Percentiles rank a stretch among this genome's conserved stretches.
These are phyloP conservation scores for Cavia porcellus DNA, from an alignment of 2,113 vertebrate genomes.

Conservation along the genomic window DNA sequence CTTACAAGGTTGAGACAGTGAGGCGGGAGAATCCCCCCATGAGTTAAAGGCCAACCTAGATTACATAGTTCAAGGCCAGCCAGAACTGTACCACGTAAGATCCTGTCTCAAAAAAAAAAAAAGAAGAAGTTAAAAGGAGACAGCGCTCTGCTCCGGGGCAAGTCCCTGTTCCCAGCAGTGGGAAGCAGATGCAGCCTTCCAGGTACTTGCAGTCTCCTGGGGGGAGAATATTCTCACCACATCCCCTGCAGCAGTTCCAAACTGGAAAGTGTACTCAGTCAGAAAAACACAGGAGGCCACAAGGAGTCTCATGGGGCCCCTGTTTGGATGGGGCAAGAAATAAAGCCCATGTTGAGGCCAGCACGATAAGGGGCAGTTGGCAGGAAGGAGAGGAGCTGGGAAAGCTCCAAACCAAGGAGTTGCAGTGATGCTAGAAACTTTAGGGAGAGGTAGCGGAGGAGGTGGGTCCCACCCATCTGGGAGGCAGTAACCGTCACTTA, in stretches of 20 bases:
- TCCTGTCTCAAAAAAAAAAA: background rate
- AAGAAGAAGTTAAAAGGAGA: background rate
- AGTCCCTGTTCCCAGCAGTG: background rate
- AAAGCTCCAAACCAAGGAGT: background rate
- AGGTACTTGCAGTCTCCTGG: background rate
- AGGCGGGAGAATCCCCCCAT: background rate
- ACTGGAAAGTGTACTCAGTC: background rate
- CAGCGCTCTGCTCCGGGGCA: background rate
- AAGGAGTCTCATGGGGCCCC: background rate
- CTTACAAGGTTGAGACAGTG: background rate
- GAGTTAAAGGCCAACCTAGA: background rate
- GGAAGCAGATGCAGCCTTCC: background rate
- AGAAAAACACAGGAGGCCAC: background rate
- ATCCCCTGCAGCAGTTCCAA: background rate
- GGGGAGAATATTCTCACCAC: background rate
- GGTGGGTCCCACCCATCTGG: rapidly evolving
- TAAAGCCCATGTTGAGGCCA: background rate
- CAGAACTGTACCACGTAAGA: background rate
- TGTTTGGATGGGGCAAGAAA: background rate
- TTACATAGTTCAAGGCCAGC: background rate
- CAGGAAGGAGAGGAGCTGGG: background rate
- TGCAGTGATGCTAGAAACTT: background rate
- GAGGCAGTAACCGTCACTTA: background rate
- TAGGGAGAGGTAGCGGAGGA: background rate
- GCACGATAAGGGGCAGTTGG: background rate